Evolutionary conservation across 2,888 invertebrate species (phyloP).

Genomic region (Choreutis nemorana): DNA sequence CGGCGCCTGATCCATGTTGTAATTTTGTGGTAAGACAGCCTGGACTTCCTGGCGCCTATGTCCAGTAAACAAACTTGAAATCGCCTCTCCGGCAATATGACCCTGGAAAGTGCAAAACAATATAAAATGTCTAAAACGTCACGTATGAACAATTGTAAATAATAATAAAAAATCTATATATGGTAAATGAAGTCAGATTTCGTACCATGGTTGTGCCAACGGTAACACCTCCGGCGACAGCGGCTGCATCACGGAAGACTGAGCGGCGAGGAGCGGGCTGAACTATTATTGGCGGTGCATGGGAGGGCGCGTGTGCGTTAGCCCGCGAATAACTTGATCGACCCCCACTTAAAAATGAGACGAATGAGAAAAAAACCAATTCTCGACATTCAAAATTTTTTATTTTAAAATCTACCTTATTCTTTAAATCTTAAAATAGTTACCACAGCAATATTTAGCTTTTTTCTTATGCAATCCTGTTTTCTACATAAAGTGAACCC

Average conservation of each 20-base stretch:
- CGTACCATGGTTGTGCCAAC: slow-evolving; percentile 91
- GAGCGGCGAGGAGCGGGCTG: slow-evolving; percentile 75
- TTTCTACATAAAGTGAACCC: too few relatives aligned
- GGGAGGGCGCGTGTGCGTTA: slow-evolving; percentile 34
- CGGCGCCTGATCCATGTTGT: slow-evolving; percentile 51
- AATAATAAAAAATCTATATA: background rate
- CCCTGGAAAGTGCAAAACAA: slow-evolving; percentile 65
- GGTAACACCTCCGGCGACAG: slow-evolving; percentile 98
- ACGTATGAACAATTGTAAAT: slow-evolving; percentile 5
- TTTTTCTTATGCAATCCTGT: too few relatives aligned
- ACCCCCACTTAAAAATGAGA: slow-evolving; percentile 16
- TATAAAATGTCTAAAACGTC: background rate
- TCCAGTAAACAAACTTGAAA: slow-evolving; percentile 65
- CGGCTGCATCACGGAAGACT: slow-evolving; percentile 95
- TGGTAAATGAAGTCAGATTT: slow-evolving; percentile 46
- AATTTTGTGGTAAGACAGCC: slow-evolving; percentile 33
- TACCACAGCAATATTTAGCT: too few relatives aligned
- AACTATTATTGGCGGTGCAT: slow-evolving; percentile 29
- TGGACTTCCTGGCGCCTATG: slow-evolving; percentile 33
- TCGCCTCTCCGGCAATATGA: slow-evolving; percentile 87
- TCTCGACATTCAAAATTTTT: too few relatives aligned
- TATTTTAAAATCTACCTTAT: too few relatives aligned
- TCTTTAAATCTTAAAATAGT: too few relatives aligned
- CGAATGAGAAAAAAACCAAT: too few relatives aligned
- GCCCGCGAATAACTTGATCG: slow-evolving; percentile 27